Base-by-base conservation (phyloP, 2,888 invertebrate genomes). In the Hermaeophaga mercurialis region DNA sequence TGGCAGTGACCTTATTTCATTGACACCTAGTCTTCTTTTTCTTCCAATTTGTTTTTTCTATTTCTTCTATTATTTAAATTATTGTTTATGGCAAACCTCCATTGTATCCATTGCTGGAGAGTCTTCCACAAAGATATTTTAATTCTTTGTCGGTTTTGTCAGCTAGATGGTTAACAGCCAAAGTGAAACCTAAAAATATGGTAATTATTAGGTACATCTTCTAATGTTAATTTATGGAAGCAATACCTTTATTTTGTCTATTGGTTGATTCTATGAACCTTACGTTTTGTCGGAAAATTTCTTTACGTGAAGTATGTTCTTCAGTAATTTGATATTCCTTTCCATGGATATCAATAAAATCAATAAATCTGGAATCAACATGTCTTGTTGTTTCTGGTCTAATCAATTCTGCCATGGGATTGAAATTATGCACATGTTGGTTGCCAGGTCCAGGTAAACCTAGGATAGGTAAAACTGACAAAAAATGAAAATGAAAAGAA, bases 381-480 rank as follows among this genome's bases (percentile, higher is more conserved):
- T 94, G 94, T 0, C 77, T 77, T 12, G 88, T 87, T 31, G 82
- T 80, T 22, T 82, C 81, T 0, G 87, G 86, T 67, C 90, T 85
- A 9, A 96, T 80, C 70, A 91, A 96, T 80, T 97, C 96, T 63
- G 84, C 85, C 89, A 96, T 95, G 0, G 96, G 96, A 79, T 96
- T 96, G 78, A 94, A 93, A 0, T 90, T 89, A 48, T 90, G 88
- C 68, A 85, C 79, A 73, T 91, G 89, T 11, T 82, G 82, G 4
- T 82, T 80, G 0, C 91, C 91, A 1, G 96, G 96, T 0, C 94
- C 95, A 0, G 96, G 95, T 79, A 95, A 96, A 9, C 86, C 83
- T 1, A 83, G 79, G 70, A 92, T 93, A 8, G 84, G 80, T 71
- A 85, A n/a, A n/a, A n/a, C n/a, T n/a, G n/a, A n/a, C n/a, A n/a